phyloP scores from a whole-genome alignment of 1,140 invertebrate species.

The Acromyrmex echinatior region DNA sequence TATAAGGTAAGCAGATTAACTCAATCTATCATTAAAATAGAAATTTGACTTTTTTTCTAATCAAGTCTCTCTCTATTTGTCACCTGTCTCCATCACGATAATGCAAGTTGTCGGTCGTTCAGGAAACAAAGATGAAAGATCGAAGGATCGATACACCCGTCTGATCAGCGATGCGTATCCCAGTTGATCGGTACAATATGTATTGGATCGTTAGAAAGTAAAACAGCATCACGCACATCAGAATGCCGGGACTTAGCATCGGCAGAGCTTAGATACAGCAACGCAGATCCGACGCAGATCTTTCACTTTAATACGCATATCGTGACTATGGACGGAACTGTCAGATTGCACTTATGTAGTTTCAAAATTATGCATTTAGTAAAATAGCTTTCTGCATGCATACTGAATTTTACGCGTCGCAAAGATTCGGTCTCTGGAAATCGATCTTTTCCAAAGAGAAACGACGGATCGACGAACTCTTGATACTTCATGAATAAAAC shows the following conservation, averaged over 20 bases:
- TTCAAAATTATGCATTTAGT: neutral
- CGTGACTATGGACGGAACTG: neutral
- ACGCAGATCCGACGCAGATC: constrained; percentile 24
- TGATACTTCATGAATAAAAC: neutral
- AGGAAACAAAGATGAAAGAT: neutral
- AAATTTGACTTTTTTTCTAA: neutral
- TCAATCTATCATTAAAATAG: constrained; percentile 28
- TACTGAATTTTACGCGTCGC: neutral
- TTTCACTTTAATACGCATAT: constrained; percentile 48
- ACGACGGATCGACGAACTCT: neutral
- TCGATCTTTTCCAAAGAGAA: neutral
- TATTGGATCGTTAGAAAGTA: constrained; percentile 50
- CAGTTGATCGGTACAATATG: constrained; percentile 13
- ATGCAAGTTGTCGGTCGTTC: neutral
- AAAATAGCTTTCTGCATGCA: neutral
- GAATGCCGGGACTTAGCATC: neutral
- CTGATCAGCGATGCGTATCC: constrained; percentile 8
- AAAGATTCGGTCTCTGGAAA: neutral
- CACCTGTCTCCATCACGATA: neutral
- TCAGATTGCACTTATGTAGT: neutral
- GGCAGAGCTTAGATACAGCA: neutral
- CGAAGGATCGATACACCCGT: neutral
- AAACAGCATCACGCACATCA: constrained; percentile 15
- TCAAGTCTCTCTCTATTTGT: constrained; percentile 3
- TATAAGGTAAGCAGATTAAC: neutral